phyloP scores from a whole-genome alignment of 2,113 vertebrate genomes.

The Lamprotornis superbus region DNA sequence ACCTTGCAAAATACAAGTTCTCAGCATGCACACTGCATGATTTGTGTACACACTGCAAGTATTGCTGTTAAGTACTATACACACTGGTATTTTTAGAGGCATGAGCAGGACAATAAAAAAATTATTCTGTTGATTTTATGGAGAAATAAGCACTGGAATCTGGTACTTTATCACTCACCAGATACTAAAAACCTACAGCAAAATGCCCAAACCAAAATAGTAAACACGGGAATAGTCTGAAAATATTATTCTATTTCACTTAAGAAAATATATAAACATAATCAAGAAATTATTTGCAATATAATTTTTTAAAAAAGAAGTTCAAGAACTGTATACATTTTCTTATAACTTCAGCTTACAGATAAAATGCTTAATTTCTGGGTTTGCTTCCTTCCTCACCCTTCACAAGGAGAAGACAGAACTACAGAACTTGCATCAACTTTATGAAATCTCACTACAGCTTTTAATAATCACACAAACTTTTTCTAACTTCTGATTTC shows the following conservation, averaged over 20 bases:
- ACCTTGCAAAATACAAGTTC: slow-evolving; percentile 32
- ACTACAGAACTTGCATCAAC: background rate
- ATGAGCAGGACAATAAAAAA: slow-evolving; percentile 49
- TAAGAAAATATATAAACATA: background rate
- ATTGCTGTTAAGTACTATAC: slow-evolving; percentile 26
- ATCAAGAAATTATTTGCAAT: slow-evolving; percentile 8
- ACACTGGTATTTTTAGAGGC: slow-evolving; percentile 8
- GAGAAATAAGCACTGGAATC: slow-evolving; percentile 12
- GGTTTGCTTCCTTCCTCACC: background rate
- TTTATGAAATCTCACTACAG: slow-evolving; percentile 41
- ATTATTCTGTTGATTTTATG: slow-evolving; percentile 38
- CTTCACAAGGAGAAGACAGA: background rate
- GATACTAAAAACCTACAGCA: background rate
- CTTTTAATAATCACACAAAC: background rate
- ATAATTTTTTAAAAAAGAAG: background rate
- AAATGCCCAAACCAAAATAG: background rate
- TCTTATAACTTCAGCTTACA: background rate
- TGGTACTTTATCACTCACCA: slow-evolving; percentile 34
- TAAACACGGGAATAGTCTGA: background rate
- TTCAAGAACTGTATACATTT: background rate
- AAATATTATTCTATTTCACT: slow-evolving; percentile 22
- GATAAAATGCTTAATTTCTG: slow-evolving; percentile 1
- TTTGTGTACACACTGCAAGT: slow-evolving; percentile 28
- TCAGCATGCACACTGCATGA: slow-evolving; percentile 20
- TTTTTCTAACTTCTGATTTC: background rate